Base-by-base conservation (phyloP, 2,888 invertebrate species). In the Leptinotarsa juncta region DNA sequence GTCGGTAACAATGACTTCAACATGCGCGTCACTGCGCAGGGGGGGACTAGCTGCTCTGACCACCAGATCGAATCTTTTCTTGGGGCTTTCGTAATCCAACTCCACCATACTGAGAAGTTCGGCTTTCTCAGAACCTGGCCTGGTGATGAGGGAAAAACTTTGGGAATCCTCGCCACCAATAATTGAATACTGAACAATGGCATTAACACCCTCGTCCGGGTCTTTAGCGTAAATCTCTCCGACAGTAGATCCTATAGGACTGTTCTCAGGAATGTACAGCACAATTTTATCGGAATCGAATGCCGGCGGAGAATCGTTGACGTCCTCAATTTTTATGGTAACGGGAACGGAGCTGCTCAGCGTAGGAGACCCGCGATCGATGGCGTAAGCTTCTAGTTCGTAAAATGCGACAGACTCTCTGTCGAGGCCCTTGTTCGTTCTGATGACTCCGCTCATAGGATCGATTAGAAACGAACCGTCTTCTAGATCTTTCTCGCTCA, bases 391-490 rank as follows among this genome's bases (percentile, higher is more conserved):
- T 76, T 93, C 93, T 70, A 99, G 87, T 79, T 95, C 94, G 84
- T 98, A 98, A 7, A 92, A 91, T 0, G 96, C 93, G 0, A 94
- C 94, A 0, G 94, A 95, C 87, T 99, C 99, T 49, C 99, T 90
- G 86, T 99, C 99, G 75, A 99, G 86, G 0, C 93, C 92, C 85
- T 96, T 95, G 76, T 96, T 95, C 0, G 97, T 97, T 72, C 97
- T 89, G 16, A 99, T 93, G 1, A 97, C 95, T 0, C 99, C 99
- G 0, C 96, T 96, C 0, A 96, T 95, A 0, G 96, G 93, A 87
- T 99, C 98, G 18, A 99, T 94, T 0, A 95, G 94, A 86, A 99
- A 99, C 0, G 97, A 95, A 0, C 96, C 96, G 82, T 96, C 96
- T 53, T 95, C 96, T 0, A 91, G 87, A 83, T 94, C 94, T 73